Evolutionary conservation across 1,140 invertebrate species (phyloP).

Genomic region (Pinna nobilis): DNA sequence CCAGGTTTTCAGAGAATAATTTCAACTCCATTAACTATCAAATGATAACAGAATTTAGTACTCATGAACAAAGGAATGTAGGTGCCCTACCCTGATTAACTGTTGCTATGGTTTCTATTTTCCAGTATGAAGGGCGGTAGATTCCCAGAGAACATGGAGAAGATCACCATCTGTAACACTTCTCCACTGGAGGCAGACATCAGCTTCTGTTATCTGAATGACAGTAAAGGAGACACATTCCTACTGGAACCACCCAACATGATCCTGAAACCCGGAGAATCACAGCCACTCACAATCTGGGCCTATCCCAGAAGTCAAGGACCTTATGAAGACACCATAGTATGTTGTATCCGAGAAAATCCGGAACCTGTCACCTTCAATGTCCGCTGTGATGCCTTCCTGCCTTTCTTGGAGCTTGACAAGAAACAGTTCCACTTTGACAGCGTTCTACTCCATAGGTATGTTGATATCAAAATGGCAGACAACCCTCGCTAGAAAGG

Average conservation of each 20-base stretch:
- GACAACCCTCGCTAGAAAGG: too few species aligned
- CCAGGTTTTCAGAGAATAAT: too few species aligned
- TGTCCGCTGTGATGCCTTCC: conserved; percentile 69
- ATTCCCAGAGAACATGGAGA: conserved; percentile 74
- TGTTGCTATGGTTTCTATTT: conserved; percentile 22
- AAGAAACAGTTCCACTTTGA: conserved; percentile 74
- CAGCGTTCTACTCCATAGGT: conserved; percentile 72
- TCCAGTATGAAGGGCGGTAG: conserved; percentile 69
- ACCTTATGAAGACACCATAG: conserved; percentile 70
- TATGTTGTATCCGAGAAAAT: conserved; percentile 75
- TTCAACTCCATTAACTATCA: not conserved
- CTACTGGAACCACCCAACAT: conserved; percentile 73
- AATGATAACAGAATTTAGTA: not conserved
- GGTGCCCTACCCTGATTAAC: not conserved
- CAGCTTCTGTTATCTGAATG: conserved; percentile 74
- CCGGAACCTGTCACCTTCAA: conserved; percentile 75
- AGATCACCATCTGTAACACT: conserved; percentile 71
- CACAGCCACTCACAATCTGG: conserved; percentile 68
- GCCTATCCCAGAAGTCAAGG: conserved; percentile 71
- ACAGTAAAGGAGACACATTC: conserved; percentile 74
- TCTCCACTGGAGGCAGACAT: conserved; percentile 73
- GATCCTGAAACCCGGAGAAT: conserved; percentile 70
- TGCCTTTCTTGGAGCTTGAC: conserved; percentile 73
- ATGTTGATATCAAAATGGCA: not conserved
- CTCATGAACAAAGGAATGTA: not conserved